Evolutionary conservation across 2,888 invertebrate species (phyloP).

Genomic region (Lasioglossum vierecki): DNA sequence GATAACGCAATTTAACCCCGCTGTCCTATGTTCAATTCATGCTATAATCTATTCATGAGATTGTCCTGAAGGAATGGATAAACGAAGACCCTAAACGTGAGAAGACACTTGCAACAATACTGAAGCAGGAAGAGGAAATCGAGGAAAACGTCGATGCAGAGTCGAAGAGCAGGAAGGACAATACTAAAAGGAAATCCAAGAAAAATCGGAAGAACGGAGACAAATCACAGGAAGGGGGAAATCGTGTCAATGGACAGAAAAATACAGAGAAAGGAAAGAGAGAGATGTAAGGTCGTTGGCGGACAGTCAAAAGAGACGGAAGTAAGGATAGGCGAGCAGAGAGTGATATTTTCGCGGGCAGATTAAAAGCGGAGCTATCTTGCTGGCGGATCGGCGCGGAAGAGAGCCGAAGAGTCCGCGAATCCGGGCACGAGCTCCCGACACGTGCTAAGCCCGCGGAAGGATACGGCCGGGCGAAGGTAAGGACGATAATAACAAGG

Average conservation of each 20-base stretch:
- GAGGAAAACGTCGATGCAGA: neutral
- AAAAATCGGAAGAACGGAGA: neutral
- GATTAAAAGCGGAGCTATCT: constrained; percentile 65
- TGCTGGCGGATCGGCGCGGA: constrained; percentile 18
- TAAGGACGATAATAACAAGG: constrained; percentile 70
- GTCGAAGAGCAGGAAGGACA: neutral
- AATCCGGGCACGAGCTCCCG: constrained; percentile 16
- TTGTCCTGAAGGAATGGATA: too few species aligned
- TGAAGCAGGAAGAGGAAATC: neutral
- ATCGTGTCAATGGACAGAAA: neutral
- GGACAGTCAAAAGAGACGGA: constrained; percentile 36
- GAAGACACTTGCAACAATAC: neutral
- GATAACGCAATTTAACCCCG: too few species aligned
- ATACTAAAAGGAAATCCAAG: neutral
- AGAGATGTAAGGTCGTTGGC: constrained; percentile 37
- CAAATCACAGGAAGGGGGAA: neutral
- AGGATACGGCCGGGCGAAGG: constrained; percentile 61
- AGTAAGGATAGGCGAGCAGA: neutral
- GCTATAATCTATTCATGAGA: too few species aligned
- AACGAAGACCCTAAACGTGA: neutral
- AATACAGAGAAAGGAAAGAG: neutral
- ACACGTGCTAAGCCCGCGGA: constrained; percentile 49
- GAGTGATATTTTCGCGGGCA: constrained; percentile 56
- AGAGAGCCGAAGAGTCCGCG: constrained; percentile 18
- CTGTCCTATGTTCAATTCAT: too few species aligned